Evolutionary conservation across 2,113 vertebrate genomes (phyloP), one percentile per base, ranked within the genome.

Genomic region (Pedionomus torquatus): DNA sequence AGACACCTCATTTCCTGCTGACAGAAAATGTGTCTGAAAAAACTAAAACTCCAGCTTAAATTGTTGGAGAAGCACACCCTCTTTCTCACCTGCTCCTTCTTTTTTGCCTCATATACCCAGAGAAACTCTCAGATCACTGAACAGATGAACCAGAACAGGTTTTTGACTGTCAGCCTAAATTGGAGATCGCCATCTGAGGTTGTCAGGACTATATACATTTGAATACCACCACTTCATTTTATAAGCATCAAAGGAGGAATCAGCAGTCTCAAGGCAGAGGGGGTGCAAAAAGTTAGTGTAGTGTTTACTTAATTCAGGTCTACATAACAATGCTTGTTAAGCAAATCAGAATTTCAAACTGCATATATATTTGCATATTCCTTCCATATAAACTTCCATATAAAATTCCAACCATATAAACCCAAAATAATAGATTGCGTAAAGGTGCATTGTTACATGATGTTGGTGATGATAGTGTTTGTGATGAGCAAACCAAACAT

Each of bases 271-370:
- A 93, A 66, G 63, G 78, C 2, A 9, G 18, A 77, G 49, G 17
- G 14, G 76, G 63, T 3, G 7, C 44, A 74, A 23, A 83, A 87
- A 92, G 10, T 76, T 87, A 83, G 88, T 68, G 39, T 39, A 66
- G 8, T 82, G 17, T 95, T 84, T 94, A 89, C 92, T 93, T 92
- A 95, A 87, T 88, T 96, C 44, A 4, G 72, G 57, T 84, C 48
- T 61, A 81, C 21, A 77, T 54, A 96, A 80, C 17, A 81, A 92
- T 90, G 26, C 44, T 43, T 82, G 33, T 66, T 90, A 68, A 85
- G 66, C 60, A 89, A 94, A 81, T 70, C 41, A 91, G 61, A 94
- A 88, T 95, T 93, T 94, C 52, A 78, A 66, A 87, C 8, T 33
- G 2, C 18, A 35, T 79, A 58, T 57, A 25, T 2, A 83, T 91